Percentiles rank a stretch among this genome's conserved stretches.
These are phyloP conservation scores for Ophioninae sp. DNA, from an alignment of 2,888 invertebrate species.

Conservation along the genomic window DNA sequence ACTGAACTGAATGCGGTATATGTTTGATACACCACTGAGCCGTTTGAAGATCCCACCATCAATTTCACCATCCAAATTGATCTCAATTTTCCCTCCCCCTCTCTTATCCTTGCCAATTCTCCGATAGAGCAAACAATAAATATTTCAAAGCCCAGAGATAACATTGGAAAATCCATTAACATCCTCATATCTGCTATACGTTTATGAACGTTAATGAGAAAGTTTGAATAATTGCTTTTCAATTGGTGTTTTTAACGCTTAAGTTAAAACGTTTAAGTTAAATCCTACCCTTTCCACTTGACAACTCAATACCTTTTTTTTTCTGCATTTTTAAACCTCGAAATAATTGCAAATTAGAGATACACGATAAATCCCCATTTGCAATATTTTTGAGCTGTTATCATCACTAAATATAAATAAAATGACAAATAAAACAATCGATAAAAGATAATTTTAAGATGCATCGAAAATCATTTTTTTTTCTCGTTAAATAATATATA, in stretches of 20 bases:
- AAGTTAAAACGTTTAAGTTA: too few relatives aligned
- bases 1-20: slow-evolving; percentile 27
- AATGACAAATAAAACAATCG: too few relatives aligned
- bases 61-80: slow-evolving; percentile 13
- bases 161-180: slow-evolving; percentile 36
- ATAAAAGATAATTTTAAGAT: too few relatives aligned
- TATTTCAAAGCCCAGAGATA: slow-evolving; percentile 26
- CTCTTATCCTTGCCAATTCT: neutral
- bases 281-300: too few relatives aligned
- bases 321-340: too few relatives aligned
- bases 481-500: too few relatives aligned
- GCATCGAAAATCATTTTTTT: too few relatives aligned
- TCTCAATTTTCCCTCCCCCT: slow-evolving; percentile 1
- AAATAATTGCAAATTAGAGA: too few relatives aligned
- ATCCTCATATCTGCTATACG: slow-evolving; percentile 1
- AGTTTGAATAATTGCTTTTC: slow-evolving; percentile 11
- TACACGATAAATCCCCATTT: too few relatives aligned
- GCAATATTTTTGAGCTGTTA: too few relatives aligned
- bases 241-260: neutral
- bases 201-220: neutral
- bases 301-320: too few relatives aligned
- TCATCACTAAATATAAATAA: too few relatives aligned
- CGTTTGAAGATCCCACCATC: neutral
- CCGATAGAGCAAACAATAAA: slow-evolving; percentile 23
- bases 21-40: slow-evolving; percentile 39